Base-by-base conservation (phyloP, 1,140 invertebrate species). In the Caenorhabditis elegans region DNA sequence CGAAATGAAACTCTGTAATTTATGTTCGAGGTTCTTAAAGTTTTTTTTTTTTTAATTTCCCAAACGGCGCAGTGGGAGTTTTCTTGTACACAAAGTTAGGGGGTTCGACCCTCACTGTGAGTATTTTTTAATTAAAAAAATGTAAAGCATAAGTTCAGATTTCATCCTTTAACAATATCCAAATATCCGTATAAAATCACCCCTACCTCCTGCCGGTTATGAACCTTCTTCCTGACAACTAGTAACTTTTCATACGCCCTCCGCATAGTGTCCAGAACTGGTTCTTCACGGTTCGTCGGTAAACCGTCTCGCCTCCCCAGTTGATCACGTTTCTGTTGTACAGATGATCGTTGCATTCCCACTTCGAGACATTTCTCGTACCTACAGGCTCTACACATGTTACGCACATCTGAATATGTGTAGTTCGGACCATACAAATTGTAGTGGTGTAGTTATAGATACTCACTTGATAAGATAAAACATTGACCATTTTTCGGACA, bases 291-390 rank as follows among this genome's bases (percentile, higher is more conserved):
- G 43, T 34, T 36, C 31, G 60, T 31, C 60, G 60, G 55, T 6
- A 60, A 5, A 4, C 55, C 31, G 10, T 60, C 55, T 70, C 60
- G 34, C n/a, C 39, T 70, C 8, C 60, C 60, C 0, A 70, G 60
- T 70, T 39, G 31, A 43, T 70, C 60, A 22, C 60, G 31, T 24
- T 22, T 70, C n/a, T 70, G 60, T 70, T 70, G 60, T 10, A 70
- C 60, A 6, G 60, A 31, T 39, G 60, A 70, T 22, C 60, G 34
- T 28, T 70, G 36, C 60, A 70, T 70, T 70, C 60, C 60, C 11
- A 70, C 60, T 22, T 70, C 60, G 22, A 70, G 28, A 11, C 60
- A 70, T 70, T 70, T 70, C 19, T 70, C 60, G 19, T 70, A 70
- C 2, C 60, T 31, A 13, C 60, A 70, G 3, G 60, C 4, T 2